Evolutionary conservation across 2,888 invertebrate species (phyloP), one percentile per base, ranked within the genome.

Genomic region (Epinotia ramella): DNA sequence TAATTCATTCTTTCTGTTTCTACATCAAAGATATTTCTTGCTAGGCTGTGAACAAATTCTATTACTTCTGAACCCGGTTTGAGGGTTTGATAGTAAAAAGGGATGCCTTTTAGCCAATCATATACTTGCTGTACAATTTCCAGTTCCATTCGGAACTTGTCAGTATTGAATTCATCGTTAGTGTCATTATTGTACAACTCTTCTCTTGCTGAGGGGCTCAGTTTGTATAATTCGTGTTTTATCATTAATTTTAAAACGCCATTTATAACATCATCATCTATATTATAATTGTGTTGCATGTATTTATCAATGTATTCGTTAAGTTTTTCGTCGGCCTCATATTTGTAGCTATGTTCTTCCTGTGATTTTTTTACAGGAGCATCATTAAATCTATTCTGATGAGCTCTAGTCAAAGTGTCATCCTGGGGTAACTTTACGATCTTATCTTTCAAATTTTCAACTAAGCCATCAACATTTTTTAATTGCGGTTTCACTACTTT

Each of bases 31-130:
- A 91, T 86, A 59, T 87, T 85, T 77, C 79, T 84, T 40, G 90
- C 89, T 3, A 91, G 77, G 78, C 84, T 83, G 33, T 82, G 85
- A 9, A 90, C 82, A 77, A 87, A 87, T 68, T 89, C 84, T 67
- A 86, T 81, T n/a, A 88, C 79, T 16, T 82, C 67, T 80, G 78
- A 87, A 13, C 82, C 83, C 3, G 82, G 77, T 1, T 87, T 87
- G 77, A 84, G 89, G 12, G 81, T 77, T 53, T 79, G 64, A 18
- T 69, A 46, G 40, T 85, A 80, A 24, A 90, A 78, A 2, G 89
- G 88, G 78, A 89, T 78, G 60, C 81, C 83, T 71, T 86, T 90
- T n/a, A 92, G 80, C 89, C 91, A 91, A 80, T 91, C 88, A 12
- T 89, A 86, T 77, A 91, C 82, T 44, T 85, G 80, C 77, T 86